Conservation (phyloP, 2,888 invertebrate species). For the Drosophila atripex region DNA sequence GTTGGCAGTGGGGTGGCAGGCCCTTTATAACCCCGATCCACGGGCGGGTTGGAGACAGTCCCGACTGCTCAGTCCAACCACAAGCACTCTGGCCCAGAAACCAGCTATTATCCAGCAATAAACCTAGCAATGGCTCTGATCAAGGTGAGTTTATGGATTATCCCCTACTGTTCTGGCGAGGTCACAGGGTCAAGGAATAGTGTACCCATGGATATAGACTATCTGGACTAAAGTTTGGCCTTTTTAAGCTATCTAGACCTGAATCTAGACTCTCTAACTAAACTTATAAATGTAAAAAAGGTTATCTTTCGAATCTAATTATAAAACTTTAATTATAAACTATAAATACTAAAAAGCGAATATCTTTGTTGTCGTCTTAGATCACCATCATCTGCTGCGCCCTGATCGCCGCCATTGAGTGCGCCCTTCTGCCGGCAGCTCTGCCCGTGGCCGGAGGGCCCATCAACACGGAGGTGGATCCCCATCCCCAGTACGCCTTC, state of each 20-base stretch:
- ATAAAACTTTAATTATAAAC: too few relatives aligned
- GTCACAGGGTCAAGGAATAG: constrained; percentile 26
- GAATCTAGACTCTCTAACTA: too few relatives aligned
- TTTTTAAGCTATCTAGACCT: too few relatives aligned
- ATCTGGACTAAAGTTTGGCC: too few relatives aligned
- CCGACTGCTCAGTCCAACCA: constrained; percentile 49
- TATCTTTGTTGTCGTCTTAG: neutral
- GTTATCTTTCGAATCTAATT: too few relatives aligned
- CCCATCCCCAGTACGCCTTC: constrained; percentile 81
- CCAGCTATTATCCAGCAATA: constrained; percentile 9
- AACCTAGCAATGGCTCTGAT: constrained; percentile 52
- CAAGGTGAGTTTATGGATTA: constrained; percentile 51
- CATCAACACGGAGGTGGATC: constrained; percentile 72
- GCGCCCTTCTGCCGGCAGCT: constrained; percentile 50
- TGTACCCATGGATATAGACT: neutral
- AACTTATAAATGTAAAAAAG: too few relatives aligned
- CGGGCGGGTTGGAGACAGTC: constrained; percentile 54
- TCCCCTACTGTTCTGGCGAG: neutral
- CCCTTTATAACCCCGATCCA: constrained; percentile 62
- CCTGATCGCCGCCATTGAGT: constrained; percentile 52
- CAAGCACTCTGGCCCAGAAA: constrained; percentile 6
- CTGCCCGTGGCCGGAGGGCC: constrained; percentile 40
- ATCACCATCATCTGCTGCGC: constrained; percentile 54
- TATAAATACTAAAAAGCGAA: too few relatives aligned
- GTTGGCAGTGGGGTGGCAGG: constrained; percentile 7